Base-by-base conservation (phyloP, 2,888 invertebrate genomes). In the Rhagium mordax region DNA sequence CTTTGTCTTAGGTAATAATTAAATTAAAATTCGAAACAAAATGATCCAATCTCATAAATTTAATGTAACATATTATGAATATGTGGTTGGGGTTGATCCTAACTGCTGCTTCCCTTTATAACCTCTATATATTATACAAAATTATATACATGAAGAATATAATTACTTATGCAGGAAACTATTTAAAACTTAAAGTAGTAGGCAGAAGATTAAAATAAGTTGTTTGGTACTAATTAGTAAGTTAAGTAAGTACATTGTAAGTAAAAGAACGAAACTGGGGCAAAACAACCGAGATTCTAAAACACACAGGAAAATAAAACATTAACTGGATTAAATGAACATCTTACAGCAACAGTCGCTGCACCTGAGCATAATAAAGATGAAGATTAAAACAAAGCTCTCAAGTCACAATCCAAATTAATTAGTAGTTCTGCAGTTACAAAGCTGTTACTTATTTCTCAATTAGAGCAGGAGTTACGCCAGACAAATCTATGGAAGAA, bases 381-480 rank as follows among this genome's bases (percentile, higher is more conserved):
- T 76, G 72, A 73, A 81, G 79, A 81, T 81, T 81, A 82, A 80
- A 80, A 81, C 81, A 79, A 74, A 79, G 80, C 79, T 80, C 74
- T 75, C 80, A 62, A 81, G 80, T 79, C 78, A 75, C 79, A 82
- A 82, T 81, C 78, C 78, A 79, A 83, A 83, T 83, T 82, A 82
- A 83, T 83, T 83, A 83, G 80, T 74, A 81, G 76, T 79, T 80
- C 74, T 80, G 81, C 78, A 80, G 78, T 81, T 80, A 79, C 80
- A 77, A 80, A 83, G 82, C 81, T 77, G 78, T 72, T 77, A 80
- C 80, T 82, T 78, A 81, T 81, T 80, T 81, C 82, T 77, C 78
- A 83, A 82, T 81, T 81, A 82, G 73, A 73, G 71, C 73, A 59
- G 72, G 27, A 74, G 75, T 76, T 74, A 76, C 70, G 76, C 74